Evolutionary conservation across 2,888 invertebrate species (phyloP).

Genomic region (Gisinianus flammeolus): DNA sequence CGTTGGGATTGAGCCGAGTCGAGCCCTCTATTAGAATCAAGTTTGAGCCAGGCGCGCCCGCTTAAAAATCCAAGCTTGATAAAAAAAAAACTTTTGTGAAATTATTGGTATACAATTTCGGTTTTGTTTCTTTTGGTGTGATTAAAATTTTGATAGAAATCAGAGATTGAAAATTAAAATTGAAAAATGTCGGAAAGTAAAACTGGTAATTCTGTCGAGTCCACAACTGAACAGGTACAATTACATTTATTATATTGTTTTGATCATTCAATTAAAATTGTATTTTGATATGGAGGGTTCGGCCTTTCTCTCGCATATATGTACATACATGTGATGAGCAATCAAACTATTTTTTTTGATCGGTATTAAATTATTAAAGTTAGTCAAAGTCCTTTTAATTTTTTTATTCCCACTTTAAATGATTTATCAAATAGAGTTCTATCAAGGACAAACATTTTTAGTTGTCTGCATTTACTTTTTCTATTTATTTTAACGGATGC

Average conservation of each 20-base stretch:
- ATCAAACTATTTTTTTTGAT: not conserved
- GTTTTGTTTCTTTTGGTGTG: too few relatives aligned
- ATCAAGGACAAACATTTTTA: too few relatives aligned
- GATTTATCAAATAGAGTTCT: too few relatives aligned
- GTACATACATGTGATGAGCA: conserved; percentile 2
- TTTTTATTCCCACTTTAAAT: not conserved
- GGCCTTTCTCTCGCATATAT: not conserved
- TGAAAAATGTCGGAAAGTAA: conserved; percentile 33
- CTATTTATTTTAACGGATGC: conserved; percentile 18
- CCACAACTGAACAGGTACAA: conserved; percentile 19
- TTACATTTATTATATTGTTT: not conserved
- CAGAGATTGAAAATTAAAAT: conserved; percentile 16
- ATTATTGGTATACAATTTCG: too few relatives aligned
- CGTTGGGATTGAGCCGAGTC: too few relatives aligned
- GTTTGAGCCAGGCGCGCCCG: too few relatives aligned
- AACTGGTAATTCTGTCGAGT: conserved; percentile 12
- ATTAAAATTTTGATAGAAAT: conserved; percentile 9
- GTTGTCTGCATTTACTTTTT: not conserved
- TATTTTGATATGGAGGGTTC: not conserved
- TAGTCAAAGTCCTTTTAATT: not conserved
- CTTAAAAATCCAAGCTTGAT: too few relatives aligned
- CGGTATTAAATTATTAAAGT: not conserved
- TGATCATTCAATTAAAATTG: not conserved
- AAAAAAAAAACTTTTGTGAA: too few relatives aligned
- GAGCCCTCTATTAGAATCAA: too few relatives aligned